Base-by-base conservation (phyloP, 2,888 invertebrate species). In the Folsomia manolachei region DNA sequence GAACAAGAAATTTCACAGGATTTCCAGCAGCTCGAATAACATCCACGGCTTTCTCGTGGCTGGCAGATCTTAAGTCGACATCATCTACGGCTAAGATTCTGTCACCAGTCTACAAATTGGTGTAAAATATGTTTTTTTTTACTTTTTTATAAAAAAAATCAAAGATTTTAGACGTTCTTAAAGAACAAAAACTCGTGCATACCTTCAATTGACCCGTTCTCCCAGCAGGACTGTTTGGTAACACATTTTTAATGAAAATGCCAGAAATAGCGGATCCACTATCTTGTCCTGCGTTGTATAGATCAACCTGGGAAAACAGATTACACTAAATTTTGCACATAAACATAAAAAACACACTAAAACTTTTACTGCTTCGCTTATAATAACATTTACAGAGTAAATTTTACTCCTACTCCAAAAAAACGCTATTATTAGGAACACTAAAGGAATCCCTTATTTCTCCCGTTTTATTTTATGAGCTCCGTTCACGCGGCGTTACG, bases 201-300 rank as follows among this genome's bases (percentile, higher is more conserved):
- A 93, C 94, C 87, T 92, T 92, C 61, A 94, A 85, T 81, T 92
- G 90, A n/a, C 92, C 95, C 78, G 93, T 91, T 81, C 89, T 88
- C 65, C 95, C 96, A 0, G 98, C 99, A 0, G 98, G 97, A 85
- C 95, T 96, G 76, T 94, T 91, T 9, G 73, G 90, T 18, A 97
- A 89, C 0, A 99, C 97, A 82, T 95, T 95, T 85, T 98, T 98
- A 83, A 99, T 95, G 84, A 99, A 99, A 83, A 99, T 97, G 4
- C 98, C 98, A 71, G 95, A 91, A 79, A 97, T 89, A 65, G 88
- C 87, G 74, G 87, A 89, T 70, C 91, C 90, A 77, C 90, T 89
- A 79, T 90, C 88, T 70, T 89, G 88, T 75, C 88, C 86, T 63
- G 88, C 88, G 72, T 90, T 88, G 81, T 89, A 90, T 80, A 93